A percentile compares a stretch with the other conserved stretches of the same genome.
Evolutionary conservation across 2,888 invertebrate species (phyloP).

Genomic region (Andricus quercusramuli): DNA sequence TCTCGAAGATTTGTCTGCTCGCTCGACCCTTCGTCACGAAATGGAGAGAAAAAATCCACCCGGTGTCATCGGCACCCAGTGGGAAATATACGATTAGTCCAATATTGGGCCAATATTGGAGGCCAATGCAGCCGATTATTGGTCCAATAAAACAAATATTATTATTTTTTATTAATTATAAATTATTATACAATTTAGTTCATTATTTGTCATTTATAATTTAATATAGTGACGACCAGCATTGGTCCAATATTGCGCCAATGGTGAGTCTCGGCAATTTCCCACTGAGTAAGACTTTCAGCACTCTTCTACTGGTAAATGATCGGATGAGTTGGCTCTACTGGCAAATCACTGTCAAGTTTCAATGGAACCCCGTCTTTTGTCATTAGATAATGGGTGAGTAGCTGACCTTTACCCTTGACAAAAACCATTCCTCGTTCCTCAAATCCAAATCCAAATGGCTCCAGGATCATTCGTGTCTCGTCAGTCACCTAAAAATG

Average conservation of each 20-base stretch:
- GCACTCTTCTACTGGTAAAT: conserved; percentile 72
- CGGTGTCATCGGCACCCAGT: background rate
- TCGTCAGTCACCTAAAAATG: conserved; percentile 93
- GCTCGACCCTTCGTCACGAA: conserved; percentile 30
- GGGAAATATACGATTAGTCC: too few relatives aligned
- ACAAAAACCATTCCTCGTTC: conserved; percentile 96
- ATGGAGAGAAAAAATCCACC: background rate
- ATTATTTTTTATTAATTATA: too few relatives aligned
- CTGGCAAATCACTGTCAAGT: conserved; percentile 75
- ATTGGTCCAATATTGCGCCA: too few relatives aligned
- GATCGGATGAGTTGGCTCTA: conserved; percentile 75
- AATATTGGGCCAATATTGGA: too few relatives aligned
- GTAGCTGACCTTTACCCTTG: conserved; percentile 97
- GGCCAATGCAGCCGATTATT: too few relatives aligned
- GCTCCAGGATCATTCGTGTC: conserved; percentile 92
- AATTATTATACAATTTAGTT: too few relatives aligned
- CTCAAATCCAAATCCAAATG: conserved; percentile 95
- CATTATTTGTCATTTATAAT: too few relatives aligned
- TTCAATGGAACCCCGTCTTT: conserved; percentile 76
- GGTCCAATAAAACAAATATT: too few relatives aligned
- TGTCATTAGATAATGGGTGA: conserved; percentile 93
- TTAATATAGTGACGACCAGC: too few relatives aligned
- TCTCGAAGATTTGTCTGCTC: conserved; percentile 41
- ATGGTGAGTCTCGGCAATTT: too few relatives aligned
- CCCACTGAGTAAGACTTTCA: background rate